Evolutionary conservation across 1,140 invertebrate genomes (phyloP), one percentile per base, ranked within the genome.

Genomic region (Bombus pascuorum): DNA sequence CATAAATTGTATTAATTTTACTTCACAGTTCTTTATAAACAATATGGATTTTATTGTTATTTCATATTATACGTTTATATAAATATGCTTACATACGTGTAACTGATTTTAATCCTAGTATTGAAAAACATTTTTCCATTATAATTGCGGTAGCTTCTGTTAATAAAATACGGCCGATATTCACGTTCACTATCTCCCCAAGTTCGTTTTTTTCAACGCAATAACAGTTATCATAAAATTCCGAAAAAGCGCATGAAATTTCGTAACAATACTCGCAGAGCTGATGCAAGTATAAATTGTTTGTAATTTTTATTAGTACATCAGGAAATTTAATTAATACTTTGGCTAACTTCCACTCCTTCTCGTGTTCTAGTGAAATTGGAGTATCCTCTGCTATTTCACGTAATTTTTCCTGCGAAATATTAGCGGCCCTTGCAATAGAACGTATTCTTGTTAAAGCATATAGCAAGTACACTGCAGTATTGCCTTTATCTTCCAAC

Each of bases 401-500:
- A 80, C 95, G 91, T 42, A 98, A 90, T 79, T 97, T 95, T 57
- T 96, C 95, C 32, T 94, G 93, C 12, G 95, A 94, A 34, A 97
- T 93, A 72, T 97, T 97, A 53, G 97, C 97, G 81, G 96, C 98
- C 82, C 98, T 96, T 4, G 98, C 97, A 90, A 99, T 99, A 0
- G 98, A 99, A 86, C 97, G 96, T 89, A 99, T 99, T 77, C 99
- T 96, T 8, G 99, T 99, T 81, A 98, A 97, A 25, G 98, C 98
- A 95, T 99, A 99, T 9, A 99, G 94, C 6, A 99, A 95, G 94
- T 99, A 99, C 1, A 99, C 99, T 3, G 99, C 99, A 10, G 99
- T 99, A 92, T 99, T 99, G 3, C 99, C 99, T 94, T 98, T 98
- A 94, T 99, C 99, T 92, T 99, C 99, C 57, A 99, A 96, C 99